A percentile compares a stretch with the other conserved stretches of the same genome.
Conservation (phyloP, 92 coral and sea anemone genomes). For the Virgularia gustaviana region DNA sequence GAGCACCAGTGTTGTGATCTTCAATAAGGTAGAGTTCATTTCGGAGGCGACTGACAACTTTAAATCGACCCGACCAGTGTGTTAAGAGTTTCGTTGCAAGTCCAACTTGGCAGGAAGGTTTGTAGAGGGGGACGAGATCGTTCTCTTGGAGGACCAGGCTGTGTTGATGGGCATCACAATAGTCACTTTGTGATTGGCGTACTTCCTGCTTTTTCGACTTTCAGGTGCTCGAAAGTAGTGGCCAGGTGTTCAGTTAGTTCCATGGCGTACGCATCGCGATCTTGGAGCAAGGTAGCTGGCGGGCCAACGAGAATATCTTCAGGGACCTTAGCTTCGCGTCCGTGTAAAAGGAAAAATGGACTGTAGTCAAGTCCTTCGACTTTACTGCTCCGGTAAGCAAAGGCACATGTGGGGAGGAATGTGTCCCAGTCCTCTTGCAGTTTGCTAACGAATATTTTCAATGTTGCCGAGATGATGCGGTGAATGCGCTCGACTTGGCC, state of each 20-base stretch:
- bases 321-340: slow-evolving; percentile 20
- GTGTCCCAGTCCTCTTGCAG: slow-evolving; percentile 17
- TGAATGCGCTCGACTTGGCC: slow-evolving; percentile 17
- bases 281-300: slow-evolving; percentile 2
- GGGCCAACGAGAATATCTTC: slow-evolving; percentile 18
- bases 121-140: neutral
- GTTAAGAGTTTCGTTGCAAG: slow-evolving; percentile 13
- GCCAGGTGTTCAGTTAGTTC: slow-evolving; percentile 3
- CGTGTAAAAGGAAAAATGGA: slow-evolving; percentile 14
- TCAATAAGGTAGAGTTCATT: slow-evolving; percentile 1
- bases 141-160: neutral
- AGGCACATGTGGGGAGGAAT: slow-evolving; percentile 22
- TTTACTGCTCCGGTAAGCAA: slow-evolving; percentile 27
- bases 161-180: slow-evolving; percentile 10
- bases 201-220: neutral
- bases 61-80: slow-evolving; percentile 9
- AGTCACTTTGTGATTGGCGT: slow-evolving; percentile 11
- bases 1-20: neutral
- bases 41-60: neutral
- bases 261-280: neutral
- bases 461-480: slow-evolving; percentile 10
- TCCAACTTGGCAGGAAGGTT: slow-evolving; percentile 3
- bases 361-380: slow-evolving; percentile 17
- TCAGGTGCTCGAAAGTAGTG: slow-evolving; percentile 5
- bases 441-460: slow-evolving; percentile 28